A percentile compares a stretch with the other conserved stretches of the same genome.
Conservation (phyloP, 92 coral and sea anemone species). For the Siderastrea siderea region DNA sequence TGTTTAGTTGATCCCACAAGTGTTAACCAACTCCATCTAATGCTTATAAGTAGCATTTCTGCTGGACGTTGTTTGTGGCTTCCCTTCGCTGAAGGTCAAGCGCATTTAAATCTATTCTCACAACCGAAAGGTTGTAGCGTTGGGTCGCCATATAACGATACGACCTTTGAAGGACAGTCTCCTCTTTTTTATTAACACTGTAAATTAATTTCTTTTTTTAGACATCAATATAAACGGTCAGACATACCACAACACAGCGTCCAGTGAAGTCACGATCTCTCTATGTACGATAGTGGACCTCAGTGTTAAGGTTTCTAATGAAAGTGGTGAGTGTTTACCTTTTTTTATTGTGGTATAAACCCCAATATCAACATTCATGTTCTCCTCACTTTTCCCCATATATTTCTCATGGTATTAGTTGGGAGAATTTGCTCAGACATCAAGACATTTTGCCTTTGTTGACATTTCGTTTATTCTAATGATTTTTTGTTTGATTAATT, state of each 20-base stretch:
- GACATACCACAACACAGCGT: conserved; percentile 22
- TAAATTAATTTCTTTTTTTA: conserved; percentile 4
- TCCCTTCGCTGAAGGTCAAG: conserved; percentile 90
- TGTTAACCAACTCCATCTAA: neutral
- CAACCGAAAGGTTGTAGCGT: conserved; percentile 69
- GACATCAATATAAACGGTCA: conserved; percentile 55
- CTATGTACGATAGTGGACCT: conserved; percentile 63
- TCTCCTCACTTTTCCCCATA: too few relatives aligned
- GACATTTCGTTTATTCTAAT: too few relatives aligned
- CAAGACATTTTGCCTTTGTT: too few relatives aligned
- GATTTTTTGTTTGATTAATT: too few relatives aligned
- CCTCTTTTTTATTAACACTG: conserved; percentile 54
- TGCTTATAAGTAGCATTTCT: neutral
- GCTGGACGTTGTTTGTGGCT: neutral
- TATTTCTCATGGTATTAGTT: too few relatives aligned
- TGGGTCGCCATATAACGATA: conserved; percentile 77
- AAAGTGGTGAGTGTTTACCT: conserved; percentile 60
- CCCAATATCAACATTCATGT: too few relatives aligned
- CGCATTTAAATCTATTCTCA: conserved; percentile 85
- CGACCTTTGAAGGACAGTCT: conserved; percentile 87
- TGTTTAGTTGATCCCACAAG: neutral
- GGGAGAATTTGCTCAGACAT: too few relatives aligned
- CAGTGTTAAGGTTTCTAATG: conserved; percentile 54
- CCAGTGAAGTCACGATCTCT: conserved; percentile 44
- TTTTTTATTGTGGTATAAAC: neutral